Evolutionary conservation across 2,888 invertebrate genomes (phyloP).

Genomic region (Thereva unica): DNA sequence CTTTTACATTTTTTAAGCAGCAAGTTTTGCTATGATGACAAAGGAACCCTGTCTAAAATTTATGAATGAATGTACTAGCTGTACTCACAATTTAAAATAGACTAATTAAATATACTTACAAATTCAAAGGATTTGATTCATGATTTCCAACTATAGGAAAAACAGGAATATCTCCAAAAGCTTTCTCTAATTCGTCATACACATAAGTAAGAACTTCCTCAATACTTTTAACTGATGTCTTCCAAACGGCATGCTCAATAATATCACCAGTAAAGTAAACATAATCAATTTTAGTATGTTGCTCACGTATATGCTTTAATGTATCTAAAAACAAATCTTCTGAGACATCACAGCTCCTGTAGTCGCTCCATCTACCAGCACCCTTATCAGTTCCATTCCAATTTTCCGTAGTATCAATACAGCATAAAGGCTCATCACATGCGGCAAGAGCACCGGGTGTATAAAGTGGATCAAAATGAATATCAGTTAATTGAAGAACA

Average conservation of each 20-base stretch:
- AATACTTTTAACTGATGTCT: slow-evolving; percentile 71
- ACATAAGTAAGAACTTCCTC: slow-evolving; percentile 62
- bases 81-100: no score
- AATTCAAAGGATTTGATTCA: slow-evolving; percentile 80
- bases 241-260: slow-evolving; percentile 87
- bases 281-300: slow-evolving; percentile 66
- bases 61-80: no score
- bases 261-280: slow-evolving; percentile 87
- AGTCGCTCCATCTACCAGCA: slow-evolving; percentile 84
- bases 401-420: slow-evolving; percentile 59
- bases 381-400: slow-evolving; percentile 47
- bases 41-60: no score
- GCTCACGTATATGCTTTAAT: slow-evolving; percentile 64
- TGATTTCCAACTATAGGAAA: slow-evolving; percentile 81
- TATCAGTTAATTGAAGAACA: slow-evolving; percentile 59
- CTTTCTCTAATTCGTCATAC: slow-evolving; percentile 60
- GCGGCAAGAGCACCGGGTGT: slow-evolving; percentile 67
- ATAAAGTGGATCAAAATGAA: slow-evolving; percentile 79
- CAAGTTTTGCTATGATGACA: no score
- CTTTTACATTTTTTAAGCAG: no score
- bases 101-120: slow-evolving; percentile 62
- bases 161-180: slow-evolving; percentile 68
- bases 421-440: slow-evolving; percentile 79
- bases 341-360: slow-evolving; percentile 76
- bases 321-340: slow-evolving; percentile 69